These are phyloP conservation scores for Anolis sagrei DNA, from an alignment of 2,113 vertebrate genomes.

Conservation along the genomic window DNA sequence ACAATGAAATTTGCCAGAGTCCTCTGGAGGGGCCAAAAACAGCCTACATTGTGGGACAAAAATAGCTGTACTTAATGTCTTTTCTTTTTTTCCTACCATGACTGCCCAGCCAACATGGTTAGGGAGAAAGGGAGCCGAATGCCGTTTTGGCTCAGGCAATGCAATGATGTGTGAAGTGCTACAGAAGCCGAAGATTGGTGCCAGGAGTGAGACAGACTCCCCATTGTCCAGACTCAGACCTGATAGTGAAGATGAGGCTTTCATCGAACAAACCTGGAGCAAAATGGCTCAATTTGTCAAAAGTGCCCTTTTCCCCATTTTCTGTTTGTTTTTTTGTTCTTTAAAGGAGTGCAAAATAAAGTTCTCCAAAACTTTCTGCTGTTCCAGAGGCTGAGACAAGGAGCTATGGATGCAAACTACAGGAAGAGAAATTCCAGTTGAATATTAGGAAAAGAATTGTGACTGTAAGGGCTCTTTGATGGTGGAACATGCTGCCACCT, in stretches of 20 bases:
- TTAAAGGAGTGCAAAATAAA: neutral
- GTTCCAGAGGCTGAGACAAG: no score
- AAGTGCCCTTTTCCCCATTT: neutral
- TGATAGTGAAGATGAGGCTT: neutral
- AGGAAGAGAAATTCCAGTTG: no score
- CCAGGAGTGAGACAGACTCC: neutral
- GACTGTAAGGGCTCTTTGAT: no score
- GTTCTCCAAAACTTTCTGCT: no score
- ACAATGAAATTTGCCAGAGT: neutral
- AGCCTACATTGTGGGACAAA: conserved; percentile 1
- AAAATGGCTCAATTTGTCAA: neutral
- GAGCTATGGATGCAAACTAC: no score
- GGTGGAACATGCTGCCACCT: no score
- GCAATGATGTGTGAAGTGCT: neutral
- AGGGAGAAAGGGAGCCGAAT: neutral
- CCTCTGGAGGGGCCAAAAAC: neutral
- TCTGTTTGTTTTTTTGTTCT: neutral
- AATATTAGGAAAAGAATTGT: no score
- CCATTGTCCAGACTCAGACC: neutral
- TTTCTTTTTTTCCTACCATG: conserved; percentile 1
- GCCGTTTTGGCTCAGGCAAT: neutral
- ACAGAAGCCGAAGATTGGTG: neutral
- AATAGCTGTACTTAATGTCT: conserved; percentile 4
- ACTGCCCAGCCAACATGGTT: neutral
- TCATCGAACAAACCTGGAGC: neutral